Percentiles rank a stretch among this genome's conserved stretches.
These are phyloP conservation scores for Ochlodes sylvanus DNA, from an alignment of 2,888 invertebrate species.

Conservation along the genomic window DNA sequence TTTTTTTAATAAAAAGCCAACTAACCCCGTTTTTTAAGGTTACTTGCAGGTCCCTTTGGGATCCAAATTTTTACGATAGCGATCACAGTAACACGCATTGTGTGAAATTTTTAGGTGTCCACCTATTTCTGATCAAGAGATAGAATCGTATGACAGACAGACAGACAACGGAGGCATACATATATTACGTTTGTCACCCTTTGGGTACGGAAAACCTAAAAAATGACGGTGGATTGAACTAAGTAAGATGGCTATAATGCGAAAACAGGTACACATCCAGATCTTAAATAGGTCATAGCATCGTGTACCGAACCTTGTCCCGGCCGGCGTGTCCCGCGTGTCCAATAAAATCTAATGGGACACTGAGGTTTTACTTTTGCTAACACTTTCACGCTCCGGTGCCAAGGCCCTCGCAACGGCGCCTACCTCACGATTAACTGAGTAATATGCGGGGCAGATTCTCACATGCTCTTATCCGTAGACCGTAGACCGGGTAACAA, in stretches of 20 bases:
- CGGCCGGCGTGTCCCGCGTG: slow-evolving; percentile 15
- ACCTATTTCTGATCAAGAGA: too few relatives aligned
- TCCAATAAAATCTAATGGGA: slow-evolving; percentile 30
- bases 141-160: too few relatives aligned
- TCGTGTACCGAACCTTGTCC: not conserved
- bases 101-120: too few relatives aligned
- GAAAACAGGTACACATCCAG: not conserved
- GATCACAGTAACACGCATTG: too few relatives aligned
- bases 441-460: slow-evolving; percentile 32
- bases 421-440: slow-evolving; percentile 36
- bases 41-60: too few relatives aligned
- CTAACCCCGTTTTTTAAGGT: too few relatives aligned
- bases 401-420: slow-evolving; percentile 21
- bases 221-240: too few relatives aligned
- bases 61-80: too few relatives aligned
- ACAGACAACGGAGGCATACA: too few relatives aligned
- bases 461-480: slow-evolving; percentile 28
- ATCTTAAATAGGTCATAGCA: slow-evolving; percentile 10
- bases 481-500: not conserved
- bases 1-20: too few relatives aligned
- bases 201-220: too few relatives aligned
- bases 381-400: slow-evolving; percentile 30
- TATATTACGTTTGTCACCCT: too few relatives aligned
- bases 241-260: not conserved
- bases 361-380: slow-evolving; percentile 25